These are phyloP conservation scores for Seira ritae DNA, from an alignment of 2,888 invertebrate species.

Conservation along the genomic window DNA sequence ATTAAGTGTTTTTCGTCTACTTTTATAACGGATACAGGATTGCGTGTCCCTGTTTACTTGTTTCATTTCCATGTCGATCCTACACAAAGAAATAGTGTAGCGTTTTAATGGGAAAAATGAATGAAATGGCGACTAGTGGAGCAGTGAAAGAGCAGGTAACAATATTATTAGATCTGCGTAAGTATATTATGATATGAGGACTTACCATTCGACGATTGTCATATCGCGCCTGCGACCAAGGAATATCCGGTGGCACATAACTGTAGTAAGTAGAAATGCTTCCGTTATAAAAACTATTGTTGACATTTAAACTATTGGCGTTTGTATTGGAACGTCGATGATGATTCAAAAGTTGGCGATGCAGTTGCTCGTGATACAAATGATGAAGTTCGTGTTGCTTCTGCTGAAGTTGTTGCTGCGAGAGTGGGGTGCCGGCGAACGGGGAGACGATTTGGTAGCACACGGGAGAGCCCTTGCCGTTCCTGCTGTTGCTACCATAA, in stretches of 20 bases:
- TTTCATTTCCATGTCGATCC: background rate
- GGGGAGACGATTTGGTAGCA: conserved; percentile 71
- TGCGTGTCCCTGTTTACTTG: background rate
- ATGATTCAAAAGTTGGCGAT: conserved; percentile 4
- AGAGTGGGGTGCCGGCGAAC: conserved; percentile 53
- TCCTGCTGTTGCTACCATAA: conserved; percentile 46
- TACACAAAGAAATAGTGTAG: background rate
- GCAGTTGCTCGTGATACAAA: conserved; percentile 2
- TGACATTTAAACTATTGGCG: conserved; percentile 14
- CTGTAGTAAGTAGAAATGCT: conserved; percentile 51
- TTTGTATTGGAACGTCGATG: background rate
- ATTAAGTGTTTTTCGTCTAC: background rate
- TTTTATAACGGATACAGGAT: background rate
- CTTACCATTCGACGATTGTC: conserved; percentile 72
- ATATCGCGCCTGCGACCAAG: conserved; percentile 70
- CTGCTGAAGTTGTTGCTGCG: conserved; percentile 40
- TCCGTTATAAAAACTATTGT: conserved; percentile 46
- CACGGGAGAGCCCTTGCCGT: conserved; percentile 62
- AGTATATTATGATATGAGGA: background rate
- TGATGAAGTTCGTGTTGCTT: conserved; percentile 11
- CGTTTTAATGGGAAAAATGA: background rate
- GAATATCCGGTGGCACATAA: conserved; percentile 66
- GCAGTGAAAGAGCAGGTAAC: background rate
- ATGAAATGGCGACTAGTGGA: background rate
- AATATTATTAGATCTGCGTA: background rate